Evolutionary conservation across 2,888 invertebrate genomes (phyloP).

Genomic region (Pollenia angustigena): DNA sequence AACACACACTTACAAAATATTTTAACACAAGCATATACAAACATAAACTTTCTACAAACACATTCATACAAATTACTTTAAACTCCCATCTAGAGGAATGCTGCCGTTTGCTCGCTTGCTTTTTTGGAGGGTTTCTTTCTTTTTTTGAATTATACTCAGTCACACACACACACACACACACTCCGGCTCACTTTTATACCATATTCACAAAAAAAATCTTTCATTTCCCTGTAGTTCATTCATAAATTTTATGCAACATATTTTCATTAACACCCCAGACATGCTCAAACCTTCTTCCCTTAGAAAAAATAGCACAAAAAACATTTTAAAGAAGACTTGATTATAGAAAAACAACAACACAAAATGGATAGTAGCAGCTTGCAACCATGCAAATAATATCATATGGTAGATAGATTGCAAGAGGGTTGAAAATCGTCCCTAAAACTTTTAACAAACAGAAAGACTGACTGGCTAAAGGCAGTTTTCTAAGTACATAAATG

Average conservation of each 20-base stretch:
- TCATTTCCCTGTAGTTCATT: slow-evolving; percentile 68
- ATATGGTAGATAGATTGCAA: slow-evolving; percentile 14
- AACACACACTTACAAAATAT: not conserved
- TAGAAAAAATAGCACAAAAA: slow-evolving; percentile 31
- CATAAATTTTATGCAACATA: slow-evolving; percentile 71
- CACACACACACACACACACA: not conserved
- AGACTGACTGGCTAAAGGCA: slow-evolving; percentile 35
- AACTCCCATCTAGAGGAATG: slow-evolving; percentile 57
- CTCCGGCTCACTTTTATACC: not conserved
- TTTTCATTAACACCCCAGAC: slow-evolving; percentile 73
- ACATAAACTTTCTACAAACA: slow-evolving; percentile 12
- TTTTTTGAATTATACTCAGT: not conserved
- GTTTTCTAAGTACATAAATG: slow-evolving; percentile 6
- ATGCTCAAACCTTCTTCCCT: slow-evolving; percentile 69
- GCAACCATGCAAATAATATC: slow-evolving; percentile 50
- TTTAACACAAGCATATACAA: not conserved
- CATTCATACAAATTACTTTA: slow-evolving; percentile 21
- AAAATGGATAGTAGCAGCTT: slow-evolving; percentile 28
- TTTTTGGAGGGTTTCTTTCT: slow-evolving; percentile 38
- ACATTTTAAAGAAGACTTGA: slow-evolving; percentile 23
- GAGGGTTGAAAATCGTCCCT: slow-evolving; percentile 61
- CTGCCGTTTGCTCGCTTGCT: slow-evolving; percentile 23
- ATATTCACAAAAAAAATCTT: slow-evolving; percentile 34
- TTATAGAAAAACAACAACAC: slow-evolving; percentile 3
- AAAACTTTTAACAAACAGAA: slow-evolving; percentile 24